Base-by-base conservation (phyloP, 2,797 vertebrate genomes). In the Octomys mimax region DNA sequence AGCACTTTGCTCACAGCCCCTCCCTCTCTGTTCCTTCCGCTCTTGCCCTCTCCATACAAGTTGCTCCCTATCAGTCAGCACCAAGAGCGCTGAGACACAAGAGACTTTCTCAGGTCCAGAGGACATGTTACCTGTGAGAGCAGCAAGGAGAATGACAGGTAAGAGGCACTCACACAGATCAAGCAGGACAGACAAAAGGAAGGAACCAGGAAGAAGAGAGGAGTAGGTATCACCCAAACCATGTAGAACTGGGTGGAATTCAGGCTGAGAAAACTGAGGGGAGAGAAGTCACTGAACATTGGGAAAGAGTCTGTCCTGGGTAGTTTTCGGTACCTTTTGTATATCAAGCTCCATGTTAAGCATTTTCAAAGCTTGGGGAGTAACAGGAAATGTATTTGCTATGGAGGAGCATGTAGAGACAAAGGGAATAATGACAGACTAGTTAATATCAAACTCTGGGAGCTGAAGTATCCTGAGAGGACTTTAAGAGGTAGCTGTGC, bases 41-140 rank as follows among this genome's bases (percentile, higher is more conserved):
- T 36, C 71, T 28, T 31, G 88, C 46, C 64, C 89, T 93, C 54
- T 89, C 93, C 71, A 94, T 57, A 66, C 61, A 49, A 2, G 57
- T 64, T 49, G 66, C 91, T 95, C 46, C 62, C 46, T 81, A 9
- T 42, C 88, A 78, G 86, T 31, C 68, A 46, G 46, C 85, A 5
- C 49, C 71, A 66, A 46, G 46, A 93, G 82, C 93, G 83, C 87
- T 1, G 10, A 97, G 75, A 39, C 92, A 66, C 77, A 42, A n/a
- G 81, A 64, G 49, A 88, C 71, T 89, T 86, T 71, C 79, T 61
- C 39, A 92, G 89, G 91, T 77, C 91, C 88, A n/a, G 93, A 89
- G 73, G 42, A 78, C 75, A 96, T 97, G 95, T 49, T 96, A 46
- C 86, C 93, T 84, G 57, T 93, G 62, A 96, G 52, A 96, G 24